These are phyloP conservation scores for Rhincodon typus DNA, from an alignment of 2,797 vertebrate species.

Conservation along the genomic window DNA sequence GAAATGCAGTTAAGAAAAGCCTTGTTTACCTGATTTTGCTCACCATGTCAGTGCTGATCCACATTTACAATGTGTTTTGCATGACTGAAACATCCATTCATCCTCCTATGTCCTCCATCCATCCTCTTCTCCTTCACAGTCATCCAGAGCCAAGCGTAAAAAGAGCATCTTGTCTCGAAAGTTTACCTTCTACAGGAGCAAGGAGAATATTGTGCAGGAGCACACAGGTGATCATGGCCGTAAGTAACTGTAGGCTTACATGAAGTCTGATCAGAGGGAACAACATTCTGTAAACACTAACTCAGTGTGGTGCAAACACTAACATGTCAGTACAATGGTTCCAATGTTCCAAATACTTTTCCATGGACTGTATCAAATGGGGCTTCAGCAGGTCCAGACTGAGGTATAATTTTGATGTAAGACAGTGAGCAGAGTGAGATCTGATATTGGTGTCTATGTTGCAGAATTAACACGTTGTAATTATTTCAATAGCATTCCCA, in stretches of 20 bases:
- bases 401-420: background rate
- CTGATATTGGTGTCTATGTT: background rate
- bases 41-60: conserved; percentile 11
- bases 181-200: conserved; percentile 99
- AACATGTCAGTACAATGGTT: background rate
- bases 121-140: conserved; percentile 75
- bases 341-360: background rate
- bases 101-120: conserved; percentile 51
- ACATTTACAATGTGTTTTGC: conserved; percentile 32
- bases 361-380: background rate
- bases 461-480: conserved; percentile 1
- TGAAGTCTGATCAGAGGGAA: conserved; percentile 50
- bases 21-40: background rate
- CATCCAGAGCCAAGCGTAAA: conserved; percentile 99
- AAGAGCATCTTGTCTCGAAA: conserved; percentile 99
- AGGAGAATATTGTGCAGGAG: conserved; percentile 98
- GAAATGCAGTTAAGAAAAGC: background rate
- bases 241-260: conserved; percentile 71
- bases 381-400: background rate
- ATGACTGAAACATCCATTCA: conserved; percentile 27
- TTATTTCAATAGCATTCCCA: background rate
- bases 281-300: conserved; percentile 34
- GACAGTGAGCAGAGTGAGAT: background rate
- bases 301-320: background rate
- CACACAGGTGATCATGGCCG: conserved; percentile 82